phyloP scores from a whole-genome alignment of 2,888 invertebrate species.

The Abscondita cerata region DNA sequence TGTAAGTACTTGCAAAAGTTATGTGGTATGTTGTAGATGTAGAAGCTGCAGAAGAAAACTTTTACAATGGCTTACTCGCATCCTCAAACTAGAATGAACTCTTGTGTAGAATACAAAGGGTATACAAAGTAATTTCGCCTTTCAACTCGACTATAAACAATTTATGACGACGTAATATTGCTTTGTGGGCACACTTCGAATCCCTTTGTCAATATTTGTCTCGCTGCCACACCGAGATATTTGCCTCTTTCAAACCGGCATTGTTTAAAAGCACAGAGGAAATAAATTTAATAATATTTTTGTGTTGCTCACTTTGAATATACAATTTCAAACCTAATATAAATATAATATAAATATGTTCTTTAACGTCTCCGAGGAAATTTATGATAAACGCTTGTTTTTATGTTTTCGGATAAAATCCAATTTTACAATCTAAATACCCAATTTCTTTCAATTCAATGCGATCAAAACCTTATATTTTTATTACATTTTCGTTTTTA shows the following conservation, averaged over 20 bases:
- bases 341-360: too few species aligned
- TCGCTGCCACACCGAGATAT: conserved; percentile 45
- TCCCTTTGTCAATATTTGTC: conserved; percentile 51
- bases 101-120: conserved; percentile 37
- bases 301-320: conserved; percentile 17
- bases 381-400: too few species aligned
- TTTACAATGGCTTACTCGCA: conserved; percentile 32
- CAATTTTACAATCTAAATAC: too few species aligned
- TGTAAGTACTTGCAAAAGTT: conserved; percentile 3
- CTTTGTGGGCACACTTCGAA: conserved; percentile 47
- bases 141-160: conserved; percentile 50
- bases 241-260: conserved; percentile 33
- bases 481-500: too few species aligned
- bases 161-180: conserved; percentile 50
- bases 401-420: too few species aligned
- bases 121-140: conserved; percentile 48
- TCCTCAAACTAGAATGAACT: conserved; percentile 36
- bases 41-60: conserved; percentile 27
- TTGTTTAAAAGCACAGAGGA: conserved; percentile 27
- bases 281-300: conserved; percentile 33
- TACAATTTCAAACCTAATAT: conserved; percentile 3
- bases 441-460: too few species aligned
- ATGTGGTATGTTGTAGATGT: conserved; percentile 20
- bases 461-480: too few species aligned
- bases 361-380: too few species aligned